These are phyloP conservation scores for Drosophila pruinosa DNA, from an alignment of 1,140 invertebrate species.

Conservation along the genomic window DNA sequence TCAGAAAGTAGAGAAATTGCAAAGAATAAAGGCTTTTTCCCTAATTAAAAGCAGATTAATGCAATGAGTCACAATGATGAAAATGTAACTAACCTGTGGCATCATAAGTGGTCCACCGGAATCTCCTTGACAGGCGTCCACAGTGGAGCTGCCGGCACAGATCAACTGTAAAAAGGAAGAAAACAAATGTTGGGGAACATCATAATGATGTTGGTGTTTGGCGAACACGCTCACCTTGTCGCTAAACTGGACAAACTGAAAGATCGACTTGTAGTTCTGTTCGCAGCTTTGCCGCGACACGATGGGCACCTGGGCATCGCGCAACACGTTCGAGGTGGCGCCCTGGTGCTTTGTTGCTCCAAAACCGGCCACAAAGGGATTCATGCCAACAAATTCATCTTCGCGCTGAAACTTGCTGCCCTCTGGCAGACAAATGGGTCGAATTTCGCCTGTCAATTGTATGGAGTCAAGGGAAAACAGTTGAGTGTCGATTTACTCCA, in stretches of 20 bases:
- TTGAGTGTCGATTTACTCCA: too few species aligned
- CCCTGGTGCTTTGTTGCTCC: constrained; percentile 83
- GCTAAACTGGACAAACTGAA: constrained; percentile 75
- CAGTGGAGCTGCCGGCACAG: constrained; percentile 84
- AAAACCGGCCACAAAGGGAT: constrained; percentile 85
- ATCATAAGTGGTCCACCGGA: constrained; percentile 91
- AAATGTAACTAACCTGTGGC: constrained; percentile 76
- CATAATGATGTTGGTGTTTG: not conserved
- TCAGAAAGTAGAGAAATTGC: not conserved
- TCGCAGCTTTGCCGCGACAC: constrained; percentile 86
- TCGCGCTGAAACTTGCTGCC: constrained; percentile 81
- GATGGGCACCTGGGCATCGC: constrained; percentile 89
- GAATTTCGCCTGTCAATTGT: constrained; percentile 84
- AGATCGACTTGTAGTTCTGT: constrained; percentile 85
- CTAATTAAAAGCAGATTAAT: not conserved
- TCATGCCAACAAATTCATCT: constrained; percentile 83
- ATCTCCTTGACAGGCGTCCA: constrained; percentile 94
- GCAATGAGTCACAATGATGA: constrained; percentile 32
- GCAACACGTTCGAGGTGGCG: constrained; percentile 85
- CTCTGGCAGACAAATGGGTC: constrained; percentile 89
- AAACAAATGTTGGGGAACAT: too few species aligned
- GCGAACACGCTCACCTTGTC: constrained; percentile 59
- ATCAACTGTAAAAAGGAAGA: constrained; percentile 73
- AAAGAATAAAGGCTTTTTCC: not conserved
- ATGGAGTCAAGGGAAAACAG: not conserved